These are phyloP conservation scores for Cephus cinctus DNA, from an alignment of 1,140 invertebrate species.

Conservation along the genomic window DNA sequence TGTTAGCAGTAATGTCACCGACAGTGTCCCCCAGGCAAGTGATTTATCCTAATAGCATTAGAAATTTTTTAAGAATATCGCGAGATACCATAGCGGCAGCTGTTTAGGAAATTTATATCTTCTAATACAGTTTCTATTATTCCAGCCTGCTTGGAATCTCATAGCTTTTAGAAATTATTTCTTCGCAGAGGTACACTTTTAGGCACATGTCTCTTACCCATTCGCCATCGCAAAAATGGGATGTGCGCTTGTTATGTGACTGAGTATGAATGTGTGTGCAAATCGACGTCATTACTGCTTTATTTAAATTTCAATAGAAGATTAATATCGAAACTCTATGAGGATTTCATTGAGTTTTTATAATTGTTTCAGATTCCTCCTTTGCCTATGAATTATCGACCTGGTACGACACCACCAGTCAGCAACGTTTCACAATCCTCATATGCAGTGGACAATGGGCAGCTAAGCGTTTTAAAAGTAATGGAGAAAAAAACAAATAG, in stretches of 20 bases:
- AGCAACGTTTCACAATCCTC: constrained; percentile 27
- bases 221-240: too few relatives aligned
- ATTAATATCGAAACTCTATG: background rate
- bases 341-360: too few relatives aligned
- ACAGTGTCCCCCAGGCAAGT: constrained; percentile 48
- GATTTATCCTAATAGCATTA: constrained; percentile 5
- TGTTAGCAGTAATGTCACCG: constrained; percentile 43
- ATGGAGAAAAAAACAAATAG: constrained; percentile 58
- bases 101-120: too few relatives aligned
- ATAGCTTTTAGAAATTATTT: constrained; percentile 47
- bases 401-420: constrained; percentile 30
- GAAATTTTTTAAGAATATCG: background rate
- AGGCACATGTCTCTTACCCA: too few relatives aligned
- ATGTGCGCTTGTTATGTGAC: too few relatives aligned
- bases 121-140: too few relatives aligned
- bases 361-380: constrained; percentile 49
- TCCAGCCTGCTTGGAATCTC: constrained; percentile 50
- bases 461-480: constrained; percentile 52
- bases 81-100: too few relatives aligned
- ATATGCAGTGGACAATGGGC: constrained; percentile 38
- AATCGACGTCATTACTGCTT: background rate
- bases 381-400: constrained; percentile 48
- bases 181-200: constrained; percentile 49
- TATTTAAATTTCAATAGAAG: background rate
- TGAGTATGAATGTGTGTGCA: too few relatives aligned